Evolutionary conservation across 2,888 invertebrate species (phyloP), one percentile per base, ranked within the genome.

Genomic region (Campoplex capitator): DNA sequence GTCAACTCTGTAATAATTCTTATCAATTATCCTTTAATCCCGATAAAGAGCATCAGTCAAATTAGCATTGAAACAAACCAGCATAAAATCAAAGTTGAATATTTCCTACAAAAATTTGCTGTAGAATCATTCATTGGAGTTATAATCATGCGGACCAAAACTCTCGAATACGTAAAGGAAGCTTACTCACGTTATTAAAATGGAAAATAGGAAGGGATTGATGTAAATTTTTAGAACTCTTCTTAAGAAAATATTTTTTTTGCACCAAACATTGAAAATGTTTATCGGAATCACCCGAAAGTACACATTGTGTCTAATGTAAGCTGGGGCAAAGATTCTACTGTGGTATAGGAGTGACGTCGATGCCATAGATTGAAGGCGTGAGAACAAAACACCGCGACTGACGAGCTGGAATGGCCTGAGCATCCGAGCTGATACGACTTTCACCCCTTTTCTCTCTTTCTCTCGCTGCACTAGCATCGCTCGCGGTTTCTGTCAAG

Each of bases 401-500:
- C 65, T 73, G 76, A 73, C 86, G 86, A 80, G 68, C 70, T 80
- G 76, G 71, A 86, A 81, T 80, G 83, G 77, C 54, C 71, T 68
- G 80, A 86, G 76, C 65, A 80, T 76, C 86, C 86, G 73, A 86
- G 77, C 86, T 74, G 80, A 68, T 74, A 42, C 73, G 56, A 62
- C 71, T 80, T 70, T 65, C 42, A 35, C 45, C 65, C 35, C 76
- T 32, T 58, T 54, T 76, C 58, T 45, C 58, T 68, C 54, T 51
- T 38, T 68, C 65, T 28, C 42, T 23, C 35, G 56, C 73, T 79
- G 16, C 38, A 18, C 76, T 45, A 32, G 51, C 48, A 51, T 48
- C 62, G 42, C 84, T 78, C 84, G 77, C 73, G 90, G 87, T 88
- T 91, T 91, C 91, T 88, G 92, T 91, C 92, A 90, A 93, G 88